Evolutionary conservation across 2,113 vertebrate species (phyloP), one percentile per base, ranked within the genome.

Genomic region (Syngnathus scovelli): DNA sequence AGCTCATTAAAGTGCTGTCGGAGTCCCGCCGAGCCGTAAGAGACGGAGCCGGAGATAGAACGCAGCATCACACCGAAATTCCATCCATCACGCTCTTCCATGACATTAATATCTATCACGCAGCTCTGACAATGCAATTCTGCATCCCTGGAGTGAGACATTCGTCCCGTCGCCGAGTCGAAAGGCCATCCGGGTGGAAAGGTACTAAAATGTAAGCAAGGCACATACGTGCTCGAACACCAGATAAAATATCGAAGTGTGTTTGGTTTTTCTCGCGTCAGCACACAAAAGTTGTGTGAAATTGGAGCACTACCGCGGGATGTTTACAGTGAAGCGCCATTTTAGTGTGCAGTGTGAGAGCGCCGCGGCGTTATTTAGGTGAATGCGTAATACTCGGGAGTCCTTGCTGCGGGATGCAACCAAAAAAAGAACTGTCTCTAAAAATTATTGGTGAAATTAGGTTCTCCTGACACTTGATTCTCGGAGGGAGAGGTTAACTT

Each of bases 41-140:
- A 87, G 86, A 78, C 78, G 51, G 81, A 84, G 85, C 70, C 61
- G 55, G 80, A 82, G 83, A 89, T 77, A 78, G 86, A 83, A 85
- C 72, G 83, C 72, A 71, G 70, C 86, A 84, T 87, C 82, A 86
- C 80, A 81, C 86, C 88, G 85, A 84, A 86, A 83, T 86, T 86
- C 76, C 84, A 89, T 89, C 86, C 84, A 89, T 89, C 88, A 89
- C 80, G 72, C 74, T 85, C 74, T 78, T 80, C 79, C 68, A 33
- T 77, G 79, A 86, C 85, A 87, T 89, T 87, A 89, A 86, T 87
- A 88, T 87, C 83, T 87, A 81, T 87, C 84, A 85, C 68, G 75
- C 73, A 82, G 72, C 77, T 86, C 85, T 87, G 83, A 88, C 85
- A 85, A 78, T 72, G 83, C 82, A 81, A 84, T 81, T 75, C 77